Conservation (phyloP, 2,113 vertebrate species). For the Sceloporus tristichus region DNA sequence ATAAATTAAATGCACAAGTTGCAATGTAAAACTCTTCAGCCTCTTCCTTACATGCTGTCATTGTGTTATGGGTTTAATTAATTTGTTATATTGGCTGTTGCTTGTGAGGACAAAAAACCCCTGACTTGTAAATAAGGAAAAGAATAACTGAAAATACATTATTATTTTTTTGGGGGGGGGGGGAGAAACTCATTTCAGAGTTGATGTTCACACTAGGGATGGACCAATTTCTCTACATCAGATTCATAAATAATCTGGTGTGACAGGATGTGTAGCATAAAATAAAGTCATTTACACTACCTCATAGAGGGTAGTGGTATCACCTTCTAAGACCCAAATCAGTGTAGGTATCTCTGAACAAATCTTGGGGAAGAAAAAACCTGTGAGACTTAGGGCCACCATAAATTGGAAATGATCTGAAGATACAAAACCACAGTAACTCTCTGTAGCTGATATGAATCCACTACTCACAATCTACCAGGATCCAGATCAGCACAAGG, state of each 20-base stretch:
- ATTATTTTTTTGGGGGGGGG: not conserved
- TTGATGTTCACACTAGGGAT: not conserved
- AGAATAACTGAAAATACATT: not conserved
- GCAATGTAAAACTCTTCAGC: not conserved
- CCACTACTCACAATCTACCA: too few relatives aligned
- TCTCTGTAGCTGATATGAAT: too few relatives aligned
- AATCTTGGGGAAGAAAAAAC: too few relatives aligned
- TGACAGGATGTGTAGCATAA: not conserved
- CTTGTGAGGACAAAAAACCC: not conserved
- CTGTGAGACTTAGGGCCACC: too few relatives aligned
- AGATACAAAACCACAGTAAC: too few relatives aligned
- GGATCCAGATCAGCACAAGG: too few relatives aligned
- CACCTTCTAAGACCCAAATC: not conserved
- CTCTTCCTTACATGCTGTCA: not conserved
- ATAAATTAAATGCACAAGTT: conserved; percentile 17
- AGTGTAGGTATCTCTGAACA: too few relatives aligned
- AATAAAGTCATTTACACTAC: not conserved
- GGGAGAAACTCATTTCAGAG: not conserved
- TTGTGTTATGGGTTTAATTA: not conserved
- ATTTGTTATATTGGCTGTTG: not conserved
- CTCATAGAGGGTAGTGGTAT: not conserved
- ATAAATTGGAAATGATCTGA: too few relatives aligned
- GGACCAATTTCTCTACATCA: too few relatives aligned
- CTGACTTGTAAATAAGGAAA: not conserved
- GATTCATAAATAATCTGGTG: not conserved